These are phyloP conservation scores for Chionomys nivalis DNA, from an alignment of 2,113 vertebrate genomes.

Conservation along the genomic window DNA sequence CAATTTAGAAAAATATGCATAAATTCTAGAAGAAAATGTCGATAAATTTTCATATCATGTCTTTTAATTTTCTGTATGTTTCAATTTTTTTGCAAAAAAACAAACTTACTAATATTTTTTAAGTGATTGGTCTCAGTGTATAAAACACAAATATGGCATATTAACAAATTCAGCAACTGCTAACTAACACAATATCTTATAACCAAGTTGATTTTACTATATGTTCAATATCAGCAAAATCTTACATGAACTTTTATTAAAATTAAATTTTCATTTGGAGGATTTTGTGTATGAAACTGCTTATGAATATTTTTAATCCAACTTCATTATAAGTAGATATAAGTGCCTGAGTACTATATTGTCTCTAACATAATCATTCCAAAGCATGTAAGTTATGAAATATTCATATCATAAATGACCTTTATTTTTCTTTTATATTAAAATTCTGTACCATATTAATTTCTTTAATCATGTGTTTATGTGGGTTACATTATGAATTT, in stretches of 20 bases:
- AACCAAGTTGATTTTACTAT: background rate
- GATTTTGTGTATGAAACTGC: conserved; percentile 19
- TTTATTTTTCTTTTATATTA: conserved; percentile 62
- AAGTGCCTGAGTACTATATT: background rate
- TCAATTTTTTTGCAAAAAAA: background rate
- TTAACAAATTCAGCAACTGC: conserved; percentile 8
- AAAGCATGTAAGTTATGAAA: conserved; percentile 50
- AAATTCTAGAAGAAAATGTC: conserved; percentile 46
- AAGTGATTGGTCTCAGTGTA: background rate
- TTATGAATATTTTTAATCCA: conserved; percentile 18
- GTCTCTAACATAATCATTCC: background rate
- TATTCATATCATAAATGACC: conserved; percentile 55
- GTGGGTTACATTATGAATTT: conserved; percentile 31
- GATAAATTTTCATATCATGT: conserved; percentile 3
- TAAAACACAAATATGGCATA: background rate
- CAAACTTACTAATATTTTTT: background rate
- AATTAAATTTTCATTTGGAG: conserved; percentile 48
- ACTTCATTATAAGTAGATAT: conserved; percentile 16
- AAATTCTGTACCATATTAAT: conserved; percentile 26
- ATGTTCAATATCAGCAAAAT: conserved; percentile 7
- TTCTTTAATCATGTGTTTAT: conserved; percentile 52
- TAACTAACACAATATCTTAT: conserved; percentile 45
- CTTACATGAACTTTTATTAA: conserved; percentile 40
- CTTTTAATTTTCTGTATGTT: conserved; percentile 6
- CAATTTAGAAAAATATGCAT: conserved; percentile 31